phyloP scores from a whole-genome alignment of 1,140 invertebrate genomes.

The Drosophila lacteicornis region DNA sequence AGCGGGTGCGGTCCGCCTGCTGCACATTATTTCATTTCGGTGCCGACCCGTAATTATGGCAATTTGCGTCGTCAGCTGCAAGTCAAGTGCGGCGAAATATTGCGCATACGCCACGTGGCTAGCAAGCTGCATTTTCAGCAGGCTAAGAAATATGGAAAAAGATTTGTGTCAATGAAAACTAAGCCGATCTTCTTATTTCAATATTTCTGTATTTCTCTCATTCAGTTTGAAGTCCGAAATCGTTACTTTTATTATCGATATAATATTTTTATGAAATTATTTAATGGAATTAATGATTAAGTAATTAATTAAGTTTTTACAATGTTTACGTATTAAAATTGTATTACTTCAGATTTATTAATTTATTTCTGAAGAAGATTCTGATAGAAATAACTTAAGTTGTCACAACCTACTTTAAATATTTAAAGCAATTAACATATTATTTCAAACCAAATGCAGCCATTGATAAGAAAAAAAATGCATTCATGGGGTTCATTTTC shows the following conservation, averaged over 20 bases:
- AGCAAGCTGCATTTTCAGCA: background rate
- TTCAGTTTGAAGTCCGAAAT: too few relatives aligned
- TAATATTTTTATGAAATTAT: too few relatives aligned
- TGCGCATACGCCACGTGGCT: constrained; percentile 53
- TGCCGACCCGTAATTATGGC: constrained; percentile 58
- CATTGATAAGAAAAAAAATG: background rate
- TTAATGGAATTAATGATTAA: too few relatives aligned
- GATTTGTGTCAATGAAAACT: background rate
- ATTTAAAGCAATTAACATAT: background rate
- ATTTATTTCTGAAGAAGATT: background rate
- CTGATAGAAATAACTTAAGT: too few relatives aligned
- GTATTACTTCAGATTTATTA: background rate
- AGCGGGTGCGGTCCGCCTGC: constrained; percentile 16
- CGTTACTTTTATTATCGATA: too few relatives aligned
- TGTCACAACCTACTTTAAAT: background rate
- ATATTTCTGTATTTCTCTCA: too few relatives aligned
- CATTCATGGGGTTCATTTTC: background rate
- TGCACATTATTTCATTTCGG: constrained; percentile 67
- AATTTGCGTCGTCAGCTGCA: constrained; percentile 55
- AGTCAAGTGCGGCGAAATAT: constrained; percentile 46
- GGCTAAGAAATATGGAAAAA: background rate
- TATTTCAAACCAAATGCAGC: background rate
- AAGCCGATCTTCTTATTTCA: too few relatives aligned
- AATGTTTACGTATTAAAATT: too few relatives aligned
- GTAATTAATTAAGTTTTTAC: too few relatives aligned